Conservation (phyloP, 2,797 vertebrate genomes). For the Myiothlypis coronata region DNA sequence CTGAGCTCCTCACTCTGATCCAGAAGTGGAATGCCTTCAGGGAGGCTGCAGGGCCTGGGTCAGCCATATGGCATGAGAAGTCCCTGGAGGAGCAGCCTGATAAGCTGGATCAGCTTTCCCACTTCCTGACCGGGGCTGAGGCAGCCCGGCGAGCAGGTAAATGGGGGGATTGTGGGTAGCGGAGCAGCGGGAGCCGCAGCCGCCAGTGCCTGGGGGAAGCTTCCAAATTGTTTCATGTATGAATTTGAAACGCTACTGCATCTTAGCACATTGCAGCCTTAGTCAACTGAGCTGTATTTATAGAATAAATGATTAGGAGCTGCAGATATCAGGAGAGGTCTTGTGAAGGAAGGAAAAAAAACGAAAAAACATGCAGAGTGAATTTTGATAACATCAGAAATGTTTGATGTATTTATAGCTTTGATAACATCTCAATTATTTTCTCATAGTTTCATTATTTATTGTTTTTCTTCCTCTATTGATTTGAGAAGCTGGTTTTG, state of each 20-base stretch:
- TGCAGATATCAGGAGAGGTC: not conserved
- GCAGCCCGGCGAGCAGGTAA: conserved; percentile 81
- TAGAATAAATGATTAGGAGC: conserved; percentile 3
- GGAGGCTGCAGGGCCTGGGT: conserved; percentile 86
- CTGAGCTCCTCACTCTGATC: conserved; percentile 81
- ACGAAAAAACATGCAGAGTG: not conserved
- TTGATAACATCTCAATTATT: conserved; percentile 5
- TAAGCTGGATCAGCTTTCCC: conserved; percentile 88
- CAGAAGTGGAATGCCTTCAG: conserved; percentile 82
- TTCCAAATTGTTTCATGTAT: conserved; percentile 76
- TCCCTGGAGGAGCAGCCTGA: conserved; percentile 86
- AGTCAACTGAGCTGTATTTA: conserved; percentile 69
- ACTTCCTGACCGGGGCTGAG: conserved; percentile 84
- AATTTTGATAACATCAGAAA: not conserved
- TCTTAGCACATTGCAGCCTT: conserved; percentile 66
- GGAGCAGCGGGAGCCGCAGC: conserved; percentile 65
- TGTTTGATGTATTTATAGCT: not conserved
- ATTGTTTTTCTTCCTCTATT: not conserved
- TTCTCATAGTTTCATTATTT: conserved; percentile 14
- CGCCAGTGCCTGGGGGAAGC: conserved; percentile 71
- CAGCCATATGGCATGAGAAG: conserved; percentile 91
- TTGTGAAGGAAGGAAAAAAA: not conserved
- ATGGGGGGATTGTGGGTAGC: conserved; percentile 56
- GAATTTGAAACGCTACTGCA: conserved; percentile 75
- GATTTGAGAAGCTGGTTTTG: not conserved